Base-by-base conservation (phyloP, 2,797 vertebrate genomes). In the Synaphobranchus kaupii region DNA sequence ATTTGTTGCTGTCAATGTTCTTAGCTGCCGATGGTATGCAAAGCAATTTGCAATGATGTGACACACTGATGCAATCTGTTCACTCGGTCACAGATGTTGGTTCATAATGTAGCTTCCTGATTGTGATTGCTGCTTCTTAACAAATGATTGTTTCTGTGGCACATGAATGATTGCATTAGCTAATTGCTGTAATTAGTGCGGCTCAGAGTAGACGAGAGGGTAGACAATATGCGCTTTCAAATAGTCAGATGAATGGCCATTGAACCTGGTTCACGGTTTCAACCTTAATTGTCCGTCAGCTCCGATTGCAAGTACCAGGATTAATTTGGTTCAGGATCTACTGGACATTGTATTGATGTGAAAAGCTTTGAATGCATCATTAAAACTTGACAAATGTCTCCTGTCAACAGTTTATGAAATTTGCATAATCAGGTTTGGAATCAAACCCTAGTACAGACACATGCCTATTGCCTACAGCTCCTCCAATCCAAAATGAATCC, bases 141-240 rank as follows among this genome's bases (percentile, higher is more conserved):
- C 78, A 81, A 76, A 44, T n/a, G 47, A 25, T n/a, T 50, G 44
- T 50, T 50, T 81, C 78, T 25, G 78, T 12, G 47, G 47, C 4
- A 50, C 78, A 50, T 81, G 47, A 81, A 20, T 78, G 34, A 44
- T 78, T 34, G 68, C 68, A 73, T 44, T 48, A 48, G 9, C 78
- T 81, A 81, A 81, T 81, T 81, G 78, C 20, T 81, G 78, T 81
- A 81, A 81, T 81, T 81, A 50, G 44, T 81, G 47, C 10, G 78
- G 78, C 78, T 81, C 44, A 12, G 44, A 7, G 25, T 48, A 48
- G 47, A 50, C 50, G 78, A 48, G 78, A 81, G 44, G 47, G 78
- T 31, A 50, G 47, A 50, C 20, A 20, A 81, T 81, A 47, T 78
- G 73, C 15, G 0, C 73, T 78, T 78, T 78, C 34, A 78, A 78